Conservation (phyloP, 2,888 invertebrate genomes). For the Galeopsomyia nigrocyanea region DNA sequence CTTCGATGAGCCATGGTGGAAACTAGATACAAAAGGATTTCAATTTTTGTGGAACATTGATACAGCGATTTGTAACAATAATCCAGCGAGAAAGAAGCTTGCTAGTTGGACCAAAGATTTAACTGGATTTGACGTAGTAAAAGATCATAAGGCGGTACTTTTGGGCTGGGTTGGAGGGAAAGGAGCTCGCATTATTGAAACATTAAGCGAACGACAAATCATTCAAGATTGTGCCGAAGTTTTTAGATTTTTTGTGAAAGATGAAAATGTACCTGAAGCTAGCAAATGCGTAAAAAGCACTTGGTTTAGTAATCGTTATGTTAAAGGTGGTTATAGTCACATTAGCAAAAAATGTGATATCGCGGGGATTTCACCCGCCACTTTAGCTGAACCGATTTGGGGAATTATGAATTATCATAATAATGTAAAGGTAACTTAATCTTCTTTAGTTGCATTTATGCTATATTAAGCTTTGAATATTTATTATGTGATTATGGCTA, state of each 20-base stretch:
- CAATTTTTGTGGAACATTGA: conserved; percentile 72
- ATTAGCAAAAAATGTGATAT: conserved; percentile 71
- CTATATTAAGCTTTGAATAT: conserved; percentile 1
- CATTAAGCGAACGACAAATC: conserved; percentile 70
- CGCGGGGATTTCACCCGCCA: conserved; percentile 63
- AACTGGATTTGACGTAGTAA: conserved; percentile 77
- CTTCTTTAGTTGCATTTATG: background rate
- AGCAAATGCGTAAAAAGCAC: conserved; percentile 69
- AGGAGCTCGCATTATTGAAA: conserved; percentile 74
- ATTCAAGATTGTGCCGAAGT: conserved; percentile 71
- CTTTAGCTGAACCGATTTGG: conserved; percentile 69
- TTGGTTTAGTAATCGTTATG: conserved; percentile 73
- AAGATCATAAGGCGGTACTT: conserved; percentile 69
- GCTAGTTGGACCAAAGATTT: conserved; percentile 73
- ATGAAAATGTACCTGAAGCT: conserved; percentile 70
- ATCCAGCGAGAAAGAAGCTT: conserved; percentile 50
- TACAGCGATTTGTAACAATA: conserved; percentile 47
- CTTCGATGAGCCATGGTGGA: conserved; percentile 77
- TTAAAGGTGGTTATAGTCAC: conserved; percentile 75
- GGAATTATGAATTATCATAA: conserved; percentile 52
- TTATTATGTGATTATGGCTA: background rate
- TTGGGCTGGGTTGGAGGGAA: conserved; percentile 78
- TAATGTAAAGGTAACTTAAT: conserved; percentile 51
- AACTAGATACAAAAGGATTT: conserved; percentile 69
- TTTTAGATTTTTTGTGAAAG: conserved; percentile 70